Base-by-base conservation (phyloP, 2,888 invertebrate genomes). In the Hypolimnas misippus region DNA sequence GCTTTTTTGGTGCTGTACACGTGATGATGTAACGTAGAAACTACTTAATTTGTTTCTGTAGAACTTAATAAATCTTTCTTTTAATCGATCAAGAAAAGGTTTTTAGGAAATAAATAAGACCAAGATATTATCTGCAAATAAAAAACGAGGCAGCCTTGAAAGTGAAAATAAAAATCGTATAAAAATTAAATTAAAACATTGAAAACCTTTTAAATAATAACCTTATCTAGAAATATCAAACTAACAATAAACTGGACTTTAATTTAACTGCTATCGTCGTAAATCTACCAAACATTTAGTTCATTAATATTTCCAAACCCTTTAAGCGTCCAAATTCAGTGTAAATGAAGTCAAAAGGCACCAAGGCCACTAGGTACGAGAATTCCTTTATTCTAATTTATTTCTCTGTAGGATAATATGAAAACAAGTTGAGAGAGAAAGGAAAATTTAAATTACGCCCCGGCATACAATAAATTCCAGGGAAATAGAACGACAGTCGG, bases 371-470 rank as follows among this genome's bases (percentile, higher is more conserved):
- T 46, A 38, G 38, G 52, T 29, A 46, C 35, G 46, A 57, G 49
- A 57, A 57, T 65, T 61, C 58, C 61, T 49, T 57, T 51, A 53
- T 65, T 63, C 53, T 67, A 68, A 67, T 63, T 67, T 68, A 69
- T 70, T 67, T 62, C 65, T 63, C 65, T 49, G 62, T 54, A 38
- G 65, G 53, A 65, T 68, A 68, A 68, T 67, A 68, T 64, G 68
- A 64, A 62, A 66, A 66, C 67, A 64, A 67, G 68, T 68, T 56
- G 61, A 60, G 56, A 65, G 58, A 57, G 66, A 65, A 59, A 64
- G 68, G 62, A 57, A 70, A 63, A 68, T 67, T 69, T 66, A 68
- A 67, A 67, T 62, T 63, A 69, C 65, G 63, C 58, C 31, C 50
- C 53, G 63, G 59, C 52, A 42, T 49, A 63, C 59, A 67, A 68